Base-by-base conservation (phyloP, 2,113 vertebrate species). In the Cebus imitator region DNA sequence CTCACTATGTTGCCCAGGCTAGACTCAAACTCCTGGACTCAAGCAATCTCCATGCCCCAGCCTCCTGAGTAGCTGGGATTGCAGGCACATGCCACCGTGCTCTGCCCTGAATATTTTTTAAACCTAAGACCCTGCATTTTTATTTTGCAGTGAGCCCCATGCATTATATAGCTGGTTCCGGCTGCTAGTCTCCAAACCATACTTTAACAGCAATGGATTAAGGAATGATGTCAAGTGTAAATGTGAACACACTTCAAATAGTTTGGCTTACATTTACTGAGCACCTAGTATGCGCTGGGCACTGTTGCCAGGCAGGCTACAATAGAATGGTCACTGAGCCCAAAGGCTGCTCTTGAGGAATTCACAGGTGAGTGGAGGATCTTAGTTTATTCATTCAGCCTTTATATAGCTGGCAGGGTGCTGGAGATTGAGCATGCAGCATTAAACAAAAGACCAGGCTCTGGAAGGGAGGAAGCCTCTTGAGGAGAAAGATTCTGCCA, bases 361-460 rank as follows among this genome's bases (percentile, higher is more conserved):
- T 17, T 64, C 72, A 40, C 21, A 55, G 43, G 91, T 2, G 5
- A 73, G 23, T 40, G 21, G 23, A 35, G 57, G 40, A 37, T 12
- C 3, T 68, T 32, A 32, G 66, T 43, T 82, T 12, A 64, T 76
- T 37, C n/a, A 9, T 61, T 37, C 68, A 16, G 9, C 45, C 23
- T 12, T 0, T 21, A 1, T 6, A 11, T 61, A 32, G 20, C 75
- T n/a, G 23, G 27, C 55, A 3, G 12, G 7, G 13, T 9, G 18
- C 14, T 2, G 6, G 20, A 2, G n/a, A 20, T 4, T 0, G 4
- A 6, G 7, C 17, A 10, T 5, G 10, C 32, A 1, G 43, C 45
- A 6, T 14, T 45, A 30, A 75, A 50, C 16, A 18, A 61, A 95
- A 82, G 43, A 45, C 43, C 75, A 89, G 48, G 57, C 92, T 52